Evolutionary conservation across 2,888 invertebrate genomes (phyloP).

Genomic region (Aproaerema taeniolella): DNA sequence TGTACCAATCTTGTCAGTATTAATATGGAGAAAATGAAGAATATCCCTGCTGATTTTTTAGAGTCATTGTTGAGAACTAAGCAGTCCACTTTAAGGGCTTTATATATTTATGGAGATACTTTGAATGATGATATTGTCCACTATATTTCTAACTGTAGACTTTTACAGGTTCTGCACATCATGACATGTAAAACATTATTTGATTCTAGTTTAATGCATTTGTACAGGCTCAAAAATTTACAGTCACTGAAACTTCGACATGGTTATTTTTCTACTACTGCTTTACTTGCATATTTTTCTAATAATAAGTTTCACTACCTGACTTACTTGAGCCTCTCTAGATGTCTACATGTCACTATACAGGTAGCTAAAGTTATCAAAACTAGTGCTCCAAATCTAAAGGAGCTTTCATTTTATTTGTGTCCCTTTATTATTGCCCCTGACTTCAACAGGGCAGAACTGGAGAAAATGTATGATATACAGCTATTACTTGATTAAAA

Average conservation of each 20-base stretch:
- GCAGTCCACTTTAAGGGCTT: conserved; percentile 54
- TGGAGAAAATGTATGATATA: conserved; percentile 70
- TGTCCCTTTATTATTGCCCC: conserved; percentile 69
- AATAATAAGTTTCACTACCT: conserved; percentile 66
- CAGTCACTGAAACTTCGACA: conserved; percentile 69
- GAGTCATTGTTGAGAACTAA: conserved; percentile 64
- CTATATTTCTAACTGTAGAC: conserved; percentile 62
- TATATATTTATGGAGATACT: conserved; percentile 71
- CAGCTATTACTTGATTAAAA: conserved; percentile 65
- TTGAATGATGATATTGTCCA: conserved; percentile 68
- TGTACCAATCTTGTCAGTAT: conserved; percentile 68
- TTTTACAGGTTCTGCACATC: conserved; percentile 62
- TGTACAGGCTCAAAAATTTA: conserved; percentile 62
- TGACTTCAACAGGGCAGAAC: conserved; percentile 61
- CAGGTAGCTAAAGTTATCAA: conserved; percentile 68
- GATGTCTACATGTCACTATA: conserved; percentile 69
- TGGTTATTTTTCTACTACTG: conserved; percentile 71
- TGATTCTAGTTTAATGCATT: conserved; percentile 68
- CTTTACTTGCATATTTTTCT: conserved; percentile 66
- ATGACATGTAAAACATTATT: conserved; percentile 74
- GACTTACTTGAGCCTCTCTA: conserved; percentile 65
- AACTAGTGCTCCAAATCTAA: conserved; percentile 65
- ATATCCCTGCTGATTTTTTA: conserved; percentile 68
- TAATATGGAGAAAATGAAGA: conserved; percentile 75
- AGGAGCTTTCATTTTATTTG: conserved; percentile 68